Conservation (phyloP, 1,140 invertebrate species). For the Caenorhabditis tropicalis region DNA sequence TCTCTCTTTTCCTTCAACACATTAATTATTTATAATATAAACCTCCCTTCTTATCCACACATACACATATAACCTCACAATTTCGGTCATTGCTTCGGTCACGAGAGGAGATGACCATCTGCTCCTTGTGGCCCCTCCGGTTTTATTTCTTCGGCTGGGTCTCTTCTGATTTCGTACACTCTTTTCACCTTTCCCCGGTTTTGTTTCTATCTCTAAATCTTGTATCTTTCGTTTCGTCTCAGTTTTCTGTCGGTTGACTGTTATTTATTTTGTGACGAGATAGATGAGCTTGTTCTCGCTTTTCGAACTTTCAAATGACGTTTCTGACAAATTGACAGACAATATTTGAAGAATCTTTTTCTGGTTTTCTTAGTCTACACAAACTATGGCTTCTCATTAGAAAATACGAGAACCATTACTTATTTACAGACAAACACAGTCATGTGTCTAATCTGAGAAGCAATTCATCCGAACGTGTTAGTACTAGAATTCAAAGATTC, state of each 20-base stretch:
- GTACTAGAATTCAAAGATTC: too few relatives aligned
- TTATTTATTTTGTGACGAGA: constrained; percentile 32
- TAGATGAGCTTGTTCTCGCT: not conserved
- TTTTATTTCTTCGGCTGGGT: not conserved
- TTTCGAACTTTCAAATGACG: not conserved
- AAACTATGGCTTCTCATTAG: too few relatives aligned
- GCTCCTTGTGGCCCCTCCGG: constrained; percentile 19
- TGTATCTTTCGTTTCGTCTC: constrained; percentile 3
- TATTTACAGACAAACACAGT: too few relatives aligned
- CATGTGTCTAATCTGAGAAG: too few relatives aligned
- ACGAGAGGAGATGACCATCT: constrained; percentile 38
- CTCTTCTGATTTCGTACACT: constrained; percentile 9
- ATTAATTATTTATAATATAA: constrained; percentile 41
- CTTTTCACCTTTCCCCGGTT: not conserved
- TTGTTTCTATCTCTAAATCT: constrained; percentile 42
- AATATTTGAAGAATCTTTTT: not conserved
- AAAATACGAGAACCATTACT: too few relatives aligned
- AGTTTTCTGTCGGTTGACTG: not conserved
- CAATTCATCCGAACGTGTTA: too few relatives aligned
- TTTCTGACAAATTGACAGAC: not conserved
- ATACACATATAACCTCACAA: constrained; percentile 9
- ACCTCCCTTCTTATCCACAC: not conserved
- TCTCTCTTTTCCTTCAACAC: not conserved
- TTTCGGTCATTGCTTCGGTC: constrained; percentile 38
- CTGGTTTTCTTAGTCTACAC: too few relatives aligned